Conservation (phyloP, 2,888 invertebrate genomes). For the Dasypolia templi region DNA sequence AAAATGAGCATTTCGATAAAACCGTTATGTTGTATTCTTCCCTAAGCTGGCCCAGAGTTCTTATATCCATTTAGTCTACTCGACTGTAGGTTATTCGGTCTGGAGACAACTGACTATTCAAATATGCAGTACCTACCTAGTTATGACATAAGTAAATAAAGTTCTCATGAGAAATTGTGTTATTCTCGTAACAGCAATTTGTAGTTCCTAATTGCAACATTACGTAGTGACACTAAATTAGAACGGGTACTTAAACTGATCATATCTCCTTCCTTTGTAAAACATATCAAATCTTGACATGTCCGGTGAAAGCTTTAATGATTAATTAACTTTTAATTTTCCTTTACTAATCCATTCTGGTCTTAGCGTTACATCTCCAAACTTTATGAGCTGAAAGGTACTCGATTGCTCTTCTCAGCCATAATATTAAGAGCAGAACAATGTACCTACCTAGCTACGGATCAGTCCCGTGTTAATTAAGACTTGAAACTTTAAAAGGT, state of each 20-base stretch:
- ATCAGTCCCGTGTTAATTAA: background rate
- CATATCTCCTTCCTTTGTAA: conserved; percentile 56
- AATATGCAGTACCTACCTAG: background rate
- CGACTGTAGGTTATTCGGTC: no score
- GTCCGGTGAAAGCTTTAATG: conserved; percentile 60
- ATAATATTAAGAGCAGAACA: background rate
- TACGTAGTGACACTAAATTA: conserved; percentile 1
- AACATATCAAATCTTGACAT: conserved; percentile 22
- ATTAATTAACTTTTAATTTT: conserved; percentile 23
- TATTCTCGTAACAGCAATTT: conserved; percentile 19
- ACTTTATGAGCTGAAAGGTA: background rate
- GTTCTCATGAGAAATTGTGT: conserved; percentile 28
- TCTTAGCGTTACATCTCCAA: background rate
- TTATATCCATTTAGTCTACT: no score
- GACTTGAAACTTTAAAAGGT: background rate
- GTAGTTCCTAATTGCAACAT: conserved; percentile 34
- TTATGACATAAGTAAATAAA: background rate
- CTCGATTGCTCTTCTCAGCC: background rate
- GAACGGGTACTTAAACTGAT: conserved; percentile 19
- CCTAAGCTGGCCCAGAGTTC: no score
- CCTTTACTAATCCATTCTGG: conserved; percentile 20
- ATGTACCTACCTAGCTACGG: no score
- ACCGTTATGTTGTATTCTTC: no score
- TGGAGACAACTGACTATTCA: no score
- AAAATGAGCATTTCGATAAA: background rate